Evolutionary conservation across 2,797 vertebrate genomes (phyloP).

Genomic region (Mormyrops attenuatus): DNA sequence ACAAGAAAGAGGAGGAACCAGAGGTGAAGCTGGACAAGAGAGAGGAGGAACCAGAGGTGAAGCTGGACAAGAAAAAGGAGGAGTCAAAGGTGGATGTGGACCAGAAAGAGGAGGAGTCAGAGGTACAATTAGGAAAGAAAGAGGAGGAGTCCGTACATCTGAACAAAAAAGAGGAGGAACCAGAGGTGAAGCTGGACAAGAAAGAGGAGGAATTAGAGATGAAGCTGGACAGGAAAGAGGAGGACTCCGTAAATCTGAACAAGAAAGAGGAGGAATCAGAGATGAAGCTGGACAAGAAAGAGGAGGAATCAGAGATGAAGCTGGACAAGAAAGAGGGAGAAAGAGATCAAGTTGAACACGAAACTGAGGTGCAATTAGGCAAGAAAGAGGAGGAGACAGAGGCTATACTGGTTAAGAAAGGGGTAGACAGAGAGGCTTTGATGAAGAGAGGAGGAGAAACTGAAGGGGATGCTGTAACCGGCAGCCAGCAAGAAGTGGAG

Average conservation of each 20-base stretch:
- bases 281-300: not conserved
- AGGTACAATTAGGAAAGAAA: not conserved
- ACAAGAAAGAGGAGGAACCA: not conserved
- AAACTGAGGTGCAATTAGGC: too few relatives aligned
- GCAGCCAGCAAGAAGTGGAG: not conserved
- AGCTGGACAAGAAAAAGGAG: constrained; percentile 8
- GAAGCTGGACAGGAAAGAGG: not conserved
- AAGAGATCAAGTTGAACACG: not conserved
- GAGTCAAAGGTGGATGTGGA: not conserved
- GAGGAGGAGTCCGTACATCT: not conserved
- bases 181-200: not conserved
- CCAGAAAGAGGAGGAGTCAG: not conserved
- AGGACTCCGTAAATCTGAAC: too few relatives aligned
- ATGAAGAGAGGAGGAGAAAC: not conserved
- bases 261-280: not conserved
- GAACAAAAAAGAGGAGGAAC: not conserved
- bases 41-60: not conserved
- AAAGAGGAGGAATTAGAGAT: not conserved
- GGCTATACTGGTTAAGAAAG: too few relatives aligned
- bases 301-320: not conserved
- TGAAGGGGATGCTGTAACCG: not conserved
- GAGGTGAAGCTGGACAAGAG: not conserved
- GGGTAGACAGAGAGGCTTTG: not conserved
- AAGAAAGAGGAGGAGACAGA: not conserved
- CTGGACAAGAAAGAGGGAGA: constrained; percentile 9